Evolutionary conservation across 1,140 invertebrate genomes (phyloP), one percentile per base, ranked within the genome.

Genomic region (Phenacoccus solenopsis): DNA sequence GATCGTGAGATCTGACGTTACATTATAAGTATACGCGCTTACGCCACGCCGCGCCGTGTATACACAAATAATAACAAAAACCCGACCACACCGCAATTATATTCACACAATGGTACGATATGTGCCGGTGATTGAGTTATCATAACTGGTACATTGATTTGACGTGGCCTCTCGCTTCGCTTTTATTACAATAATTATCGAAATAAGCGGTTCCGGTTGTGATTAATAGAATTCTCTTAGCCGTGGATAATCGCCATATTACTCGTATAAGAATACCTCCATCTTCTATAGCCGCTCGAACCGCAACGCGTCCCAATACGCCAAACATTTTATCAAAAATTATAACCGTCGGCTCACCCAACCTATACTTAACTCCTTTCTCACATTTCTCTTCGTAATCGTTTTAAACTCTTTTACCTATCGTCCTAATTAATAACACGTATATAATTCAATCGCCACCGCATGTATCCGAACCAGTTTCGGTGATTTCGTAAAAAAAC

Each of bases 171-270:
- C 59, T 49, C 59, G 22, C 25, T 16, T 24, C 59, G 59, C 22
- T 24, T 24, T 64, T 64, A 64, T 64, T 64, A 64, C 25, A 64
- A 64, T 64, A 64, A 64, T 64, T 64, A 64, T 22, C 59, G 12
- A 64, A 64, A 64, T 64, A 64, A 64, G 59, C 21, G 59, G 59
- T 64, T 64, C 59, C 59, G 59, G 59, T 64, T 64, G 59, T 64
- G 59, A 64, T 64, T 64, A 64, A 64, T 64, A 64, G 59, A 64
- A 64, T 64, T 64, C 59, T 27, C 21, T 27, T 16, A 64, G 16
- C 59, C 59, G 59, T 64, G 25, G 59, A 20, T 27, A 64, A 64
- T 64, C 59, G 59, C 25, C 21, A 3, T 64, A 64, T 64, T 24
- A 64, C n/a, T n/a, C n/a, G n/a, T 64, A 64, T 64, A 49, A n/a